Evolutionary conservation across 1,140 invertebrate species (phyloP), one percentile per base, ranked within the genome.

Genomic region (Leptinotarsa undecemlineata): DNA sequence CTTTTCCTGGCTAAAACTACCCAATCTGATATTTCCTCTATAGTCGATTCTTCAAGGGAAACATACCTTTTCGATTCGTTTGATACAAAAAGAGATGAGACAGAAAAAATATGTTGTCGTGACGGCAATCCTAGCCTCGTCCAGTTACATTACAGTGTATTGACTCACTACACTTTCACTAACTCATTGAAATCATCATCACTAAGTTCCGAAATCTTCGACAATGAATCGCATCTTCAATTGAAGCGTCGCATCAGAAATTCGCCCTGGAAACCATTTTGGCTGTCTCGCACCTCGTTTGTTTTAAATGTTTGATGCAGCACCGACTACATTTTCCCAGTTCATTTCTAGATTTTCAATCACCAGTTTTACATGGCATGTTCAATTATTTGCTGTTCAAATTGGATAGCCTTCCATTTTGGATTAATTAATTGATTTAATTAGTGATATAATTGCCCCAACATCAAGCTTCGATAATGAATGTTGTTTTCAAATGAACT

Each of bases 181-280:
- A 42, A 8, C 33, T 11, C 8, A 42, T 3, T 11, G n/a, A n/a
- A 5, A 0, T 0, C 5, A 26, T 0, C 26, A 6, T 26, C 5
- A 26, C 6, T 26, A 5, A 0, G 0, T 11, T 0, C 33, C 11
- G 33, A 8, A 2, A 33, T 8, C 0, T 33, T 33, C 2, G 0
- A 8, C 8, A 8, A 8, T 33, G 2, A 33, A 33, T 2, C 6
- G 33, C 51, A n/a, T n/a, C 51, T 57, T n/a, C 51, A 1, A 14
- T 6, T 57, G n/a, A 14, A 57, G 3, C 51, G 17, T n/a, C 17
- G n/a, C 17, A 57, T 57, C 51, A 57, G 4, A n/a, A 57, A 57
- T n/a, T 57, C 51, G 51, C 6, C 15, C 51, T 17, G n/a, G 14
- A 57, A 17, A 57, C 4, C 15, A 15, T 14, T n/a, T 57, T 5